Evolutionary conservation across 2,888 invertebrate species (phyloP), one percentile per base, ranked within the genome.

Genomic region (Temnothorax ravouxi): DNA sequence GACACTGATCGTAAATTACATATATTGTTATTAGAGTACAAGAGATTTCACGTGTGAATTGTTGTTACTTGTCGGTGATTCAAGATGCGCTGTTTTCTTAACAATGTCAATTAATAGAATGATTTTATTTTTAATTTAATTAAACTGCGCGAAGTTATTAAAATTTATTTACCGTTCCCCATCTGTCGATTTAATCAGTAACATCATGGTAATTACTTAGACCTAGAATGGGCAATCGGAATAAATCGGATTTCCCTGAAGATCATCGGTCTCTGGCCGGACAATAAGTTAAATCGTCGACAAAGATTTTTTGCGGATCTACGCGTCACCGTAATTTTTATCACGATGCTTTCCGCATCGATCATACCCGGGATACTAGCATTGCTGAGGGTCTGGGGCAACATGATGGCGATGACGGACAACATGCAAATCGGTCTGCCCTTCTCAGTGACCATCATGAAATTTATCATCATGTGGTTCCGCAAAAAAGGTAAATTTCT

Each of bases 211-310:
- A 52, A 66, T 77, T 25, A 76, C 18, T 0, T 38, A 77, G 66
- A 77, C 15, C 54, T 77, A n/a, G 41, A 77, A 3, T 77, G 76
- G 76, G 76, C 76, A n/a, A 54, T 77, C n/a, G 76, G 76, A 44
- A 44, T 77, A 77, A 77, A 77, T 66, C 76, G 54, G n/a, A 5
- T 29, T 29, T 66, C 54, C 41, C 41, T 77, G 41, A 66, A 66
- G 21, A 54, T 77, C n/a, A 0, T 77, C 25, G 76, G 76, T n/a
- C 66, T 77, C 9, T 77, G 76, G 76, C 76, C 76, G 5, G 54
- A 66, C n/a, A n/a, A 44, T 4, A 66, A 77, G 41, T 54, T 66
- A 21, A 77, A 0, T 54, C 54, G n/a, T 41, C 41, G 41, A 0
- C 54, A 77, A n/a, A 44, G 8, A 29, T 34, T 77, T 38, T 13